Base-by-base conservation (phyloP, 2,797 vertebrate species). In the Odontamblyopus rebecca region DNA sequence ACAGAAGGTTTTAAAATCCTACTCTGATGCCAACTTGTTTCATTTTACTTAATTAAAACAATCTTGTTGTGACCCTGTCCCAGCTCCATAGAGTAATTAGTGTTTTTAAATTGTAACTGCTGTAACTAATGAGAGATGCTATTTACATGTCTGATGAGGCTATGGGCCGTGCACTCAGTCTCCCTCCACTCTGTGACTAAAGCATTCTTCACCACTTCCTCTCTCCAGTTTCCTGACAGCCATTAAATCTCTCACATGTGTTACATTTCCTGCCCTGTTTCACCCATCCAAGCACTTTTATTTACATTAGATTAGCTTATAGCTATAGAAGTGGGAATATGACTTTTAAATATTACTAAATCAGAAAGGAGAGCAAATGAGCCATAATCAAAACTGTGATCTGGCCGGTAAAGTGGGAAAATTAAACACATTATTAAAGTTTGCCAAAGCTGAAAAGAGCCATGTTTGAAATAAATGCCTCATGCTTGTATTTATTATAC, bases 141-240 rank as follows among this genome's bases (percentile, higher is more conserved):
- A 41, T 53, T 67, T 67, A 53, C 48, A 67, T 51, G 57, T 68
- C 30, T 8, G 72, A 0, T 72, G 38, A 78, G 50, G 53, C 70
- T 78, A 75, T 77, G 81, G 38, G 82, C 67, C 76, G 70, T 54
- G 12, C 48, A 70, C 67, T 65, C 63, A 69, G 76, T 72, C 84
- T 85, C 82, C 79, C 88, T 84, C 71, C 61, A 70, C 64, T 60
- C 61, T 76, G 69, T 78, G 78, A 88, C 81, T 77, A 69, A 83
- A 86, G 71, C 85, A 90, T 89, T 90, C 89, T 86, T 85, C 26
- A 78, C 82, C 27, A 74, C 88, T 94, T 93, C 92, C 93, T 86
- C 74, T 89, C 80, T 76, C 75, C 75, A 60, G 87, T 87, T 94
- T 94, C 93, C 93, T 91, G 89, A 88, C 86, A 75, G 75, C 83